Conservation (phyloP, 2,797 vertebrate species). For the Xenentodon cancila region DNA sequence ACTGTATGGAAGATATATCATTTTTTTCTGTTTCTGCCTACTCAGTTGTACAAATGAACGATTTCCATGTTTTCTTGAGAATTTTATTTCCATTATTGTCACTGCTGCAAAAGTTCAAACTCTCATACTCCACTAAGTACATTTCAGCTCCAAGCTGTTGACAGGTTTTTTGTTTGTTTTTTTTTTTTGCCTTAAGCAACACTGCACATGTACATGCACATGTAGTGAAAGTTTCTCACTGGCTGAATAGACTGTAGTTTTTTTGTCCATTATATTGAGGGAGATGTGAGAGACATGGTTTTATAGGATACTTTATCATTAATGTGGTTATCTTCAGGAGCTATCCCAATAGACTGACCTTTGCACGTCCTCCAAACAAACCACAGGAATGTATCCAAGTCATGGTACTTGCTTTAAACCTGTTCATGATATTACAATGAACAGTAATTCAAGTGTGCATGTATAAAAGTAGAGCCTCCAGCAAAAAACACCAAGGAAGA, state of each 20-base stretch:
- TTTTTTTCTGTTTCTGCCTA: slow-evolving; percentile 8
- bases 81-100: slow-evolving; percentile 3
- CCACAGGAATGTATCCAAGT: slow-evolving; percentile 8
- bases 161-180: slow-evolving; percentile 34
- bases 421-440: slow-evolving; percentile 1
- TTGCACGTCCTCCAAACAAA: slow-evolving; percentile 36
- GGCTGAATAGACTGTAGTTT: slow-evolving; percentile 50
- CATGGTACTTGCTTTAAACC: background rate
- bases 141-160: slow-evolving; percentile 44
- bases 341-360: slow-evolving; percentile 24
- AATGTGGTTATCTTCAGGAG: slow-evolving; percentile 51
- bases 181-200: slow-evolving; percentile 48
- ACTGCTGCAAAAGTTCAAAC: background rate
- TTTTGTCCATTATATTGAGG: slow-evolving; percentile 52
- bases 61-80: slow-evolving; percentile 31
- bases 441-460: background rate
- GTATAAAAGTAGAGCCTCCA: background rate
- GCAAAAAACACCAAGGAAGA: too few relatives aligned
- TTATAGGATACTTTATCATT: slow-evolving; percentile 50
- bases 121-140: slow-evolving; percentile 15
- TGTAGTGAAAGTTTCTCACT: slow-evolving; percentile 57
- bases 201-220: slow-evolving; percentile 50
- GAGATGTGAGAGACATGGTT: slow-evolving; percentile 57
- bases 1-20: slow-evolving; percentile 57
- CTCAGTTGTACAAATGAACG: slow-evolving; percentile 18